Base-by-base conservation (phyloP, 1,140 invertebrate species). In the Sipha flava region DNA sequence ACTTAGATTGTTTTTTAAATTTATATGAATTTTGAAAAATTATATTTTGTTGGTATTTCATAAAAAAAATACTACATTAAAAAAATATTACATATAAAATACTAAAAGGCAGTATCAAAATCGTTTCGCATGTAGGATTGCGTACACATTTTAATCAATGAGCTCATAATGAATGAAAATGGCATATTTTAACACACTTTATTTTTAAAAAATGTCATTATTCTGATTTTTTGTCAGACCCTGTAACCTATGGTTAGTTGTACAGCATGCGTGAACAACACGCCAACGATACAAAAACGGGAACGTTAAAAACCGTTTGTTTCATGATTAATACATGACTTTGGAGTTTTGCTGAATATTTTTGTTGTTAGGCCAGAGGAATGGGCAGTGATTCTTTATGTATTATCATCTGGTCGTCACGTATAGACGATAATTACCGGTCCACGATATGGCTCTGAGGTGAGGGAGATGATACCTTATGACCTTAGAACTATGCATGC, bases 241-340 rank as follows among this genome's bases (percentile, higher is more conserved):
- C 21, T 66, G 34, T 4, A 37, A 7, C 1, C n/a, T 43, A 21
- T 16, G 64, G 21, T 66, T 26, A 23, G 34, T 23, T 21, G 21
- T 43, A 40, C 9, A n/a, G 34, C 37, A 21, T 43, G 21, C 34
- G 64, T 43, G 37, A 21, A 66, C 37, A 64, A 37, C 31, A 18
- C 29, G 45, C 43, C 23, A 0, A 7, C 34, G 37, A 77, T 43
- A 52, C 52, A 34, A 57, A 59, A 77, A 77, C 49, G 73, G 73
- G 73, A 77, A 37, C 21, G 37, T 16, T 59, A 43, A 77, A 59
- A 77, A 77, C 73, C 73, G 73, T 77, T 77, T 77, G 73, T 77
- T 77, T 77, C 73, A 59, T 59, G 73, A 77, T 77, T 77, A 77
- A 77, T 77, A 75, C 73, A 77, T 59, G 73, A 52, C 52, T 59